Evolutionary conservation across 1,140 invertebrate genomes (phyloP).

Genomic region (Microplitis mediator): DNA sequence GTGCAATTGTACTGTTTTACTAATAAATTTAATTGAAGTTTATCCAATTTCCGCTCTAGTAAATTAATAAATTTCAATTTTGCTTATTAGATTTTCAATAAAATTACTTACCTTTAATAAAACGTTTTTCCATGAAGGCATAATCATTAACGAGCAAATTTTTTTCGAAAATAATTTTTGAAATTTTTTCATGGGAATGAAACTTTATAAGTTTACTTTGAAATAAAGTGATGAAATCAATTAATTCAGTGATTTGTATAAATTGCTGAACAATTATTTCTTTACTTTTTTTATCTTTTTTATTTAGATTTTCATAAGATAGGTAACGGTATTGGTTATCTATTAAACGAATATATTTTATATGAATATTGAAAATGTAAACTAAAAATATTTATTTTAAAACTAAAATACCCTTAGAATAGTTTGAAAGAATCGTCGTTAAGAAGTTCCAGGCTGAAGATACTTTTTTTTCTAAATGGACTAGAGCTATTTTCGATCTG

Average conservation of each 20-base stretch:
- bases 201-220: conserved; percentile 39
- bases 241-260: conserved; percentile 32
- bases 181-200: conserved; percentile 26
- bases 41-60: conserved; percentile 41
- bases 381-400: not conserved
- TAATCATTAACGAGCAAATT: conserved; percentile 40
- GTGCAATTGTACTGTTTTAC: conserved; percentile 41
- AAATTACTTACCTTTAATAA: conserved; percentile 19
- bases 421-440: conserved; percentile 37
- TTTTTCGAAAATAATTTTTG: conserved; percentile 35
- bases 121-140: conserved; percentile 33
- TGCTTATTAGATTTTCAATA: not conserved
- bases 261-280: conserved; percentile 41
- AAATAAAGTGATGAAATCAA: conserved; percentile 41
- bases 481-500: conserved; percentile 26
- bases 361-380: not conserved
- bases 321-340: conserved; percentile 37
- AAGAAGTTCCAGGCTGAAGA: conserved; percentile 32
- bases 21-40: conserved; percentile 36
- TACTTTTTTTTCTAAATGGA: conserved; percentile 37
- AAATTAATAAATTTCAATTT: conserved; percentile 9
- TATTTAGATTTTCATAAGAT: conserved; percentile 39
- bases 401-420: conserved; percentile 41
- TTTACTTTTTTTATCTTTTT: conserved; percentile 44
- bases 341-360: conserved; percentile 20